phyloP scores from a whole-genome alignment of 2,113 vertebrate genomes.

The Mohoua ochrocephala region DNA sequence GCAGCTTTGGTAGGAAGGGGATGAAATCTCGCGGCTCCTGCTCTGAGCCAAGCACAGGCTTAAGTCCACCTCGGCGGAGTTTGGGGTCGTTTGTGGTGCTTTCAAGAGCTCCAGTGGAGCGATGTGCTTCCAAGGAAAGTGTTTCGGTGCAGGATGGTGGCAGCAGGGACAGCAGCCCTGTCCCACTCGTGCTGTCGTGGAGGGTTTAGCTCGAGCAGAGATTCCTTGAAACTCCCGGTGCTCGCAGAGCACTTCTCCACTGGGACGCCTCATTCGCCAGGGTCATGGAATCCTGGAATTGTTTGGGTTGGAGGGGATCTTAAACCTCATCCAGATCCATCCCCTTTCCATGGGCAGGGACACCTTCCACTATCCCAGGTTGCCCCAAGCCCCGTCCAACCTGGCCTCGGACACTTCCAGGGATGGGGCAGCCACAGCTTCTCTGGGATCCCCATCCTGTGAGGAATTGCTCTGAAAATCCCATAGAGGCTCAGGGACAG shows the following conservation, averaged over 20 bases:
- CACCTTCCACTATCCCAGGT: neutral
- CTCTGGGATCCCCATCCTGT: too few relatives aligned
- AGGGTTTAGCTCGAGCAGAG: neutral
- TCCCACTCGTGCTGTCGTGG: accelerated
- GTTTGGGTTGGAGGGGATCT: neutral
- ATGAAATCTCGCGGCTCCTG: neutral
- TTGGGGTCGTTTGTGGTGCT: neutral
- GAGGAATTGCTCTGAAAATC: neutral
- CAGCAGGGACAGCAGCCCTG: neutral
- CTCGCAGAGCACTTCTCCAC: neutral
- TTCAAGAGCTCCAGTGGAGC: neutral
- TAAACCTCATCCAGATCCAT: neutral
- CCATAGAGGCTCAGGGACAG: neutral
- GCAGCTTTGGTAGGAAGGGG: neutral
- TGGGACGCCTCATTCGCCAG: accelerated
- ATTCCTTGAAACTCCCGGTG: neutral
- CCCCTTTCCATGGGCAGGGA: neutral
- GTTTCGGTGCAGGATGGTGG: neutral
- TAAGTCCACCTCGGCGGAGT: neutral
- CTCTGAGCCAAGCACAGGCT: neutral
- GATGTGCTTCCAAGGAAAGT: neutral
- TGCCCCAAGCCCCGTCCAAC: neutral
- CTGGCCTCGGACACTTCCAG: neutral
- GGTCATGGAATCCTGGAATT: neutral
- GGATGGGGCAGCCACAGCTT: neutral